These are phyloP conservation scores for Melopsittacus undulatus DNA, from an alignment of 2,797 vertebrate genomes.

Conservation along the genomic window DNA sequence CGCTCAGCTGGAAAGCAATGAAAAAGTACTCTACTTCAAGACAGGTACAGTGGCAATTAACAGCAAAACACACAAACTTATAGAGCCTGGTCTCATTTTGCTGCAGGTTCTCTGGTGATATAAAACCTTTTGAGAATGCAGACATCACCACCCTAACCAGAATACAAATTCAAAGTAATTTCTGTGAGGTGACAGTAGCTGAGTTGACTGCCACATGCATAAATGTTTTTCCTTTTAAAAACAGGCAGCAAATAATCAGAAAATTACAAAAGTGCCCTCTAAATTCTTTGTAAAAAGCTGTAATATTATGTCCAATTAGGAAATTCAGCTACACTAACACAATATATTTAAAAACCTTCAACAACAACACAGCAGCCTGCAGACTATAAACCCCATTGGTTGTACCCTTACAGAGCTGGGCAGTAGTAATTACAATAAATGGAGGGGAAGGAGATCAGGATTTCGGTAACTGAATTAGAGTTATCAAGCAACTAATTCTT, in stretches of 20 bases:
- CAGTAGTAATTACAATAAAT: neutral
- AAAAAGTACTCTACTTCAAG: neutral
- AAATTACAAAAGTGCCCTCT: neutral
- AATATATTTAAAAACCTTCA: neutral
- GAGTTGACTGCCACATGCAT: neutral
- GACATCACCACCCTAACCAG: neutral
- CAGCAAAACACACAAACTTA: neutral
- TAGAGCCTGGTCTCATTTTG: neutral
- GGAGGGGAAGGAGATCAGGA: neutral
- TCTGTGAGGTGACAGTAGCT: neutral
- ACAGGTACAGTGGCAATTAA: slow-evolving; percentile 46
- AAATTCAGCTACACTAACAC: neutral
- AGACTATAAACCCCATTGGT: neutral
- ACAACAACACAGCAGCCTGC: neutral
- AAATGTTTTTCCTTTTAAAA: neutral
- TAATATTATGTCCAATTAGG: neutral
- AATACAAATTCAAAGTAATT: neutral
- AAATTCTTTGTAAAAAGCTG: neutral
- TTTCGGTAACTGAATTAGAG: neutral
- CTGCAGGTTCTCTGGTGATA: slow-evolving; percentile 17
- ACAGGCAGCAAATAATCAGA: neutral
- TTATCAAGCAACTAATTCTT: slow-evolving; percentile 31
- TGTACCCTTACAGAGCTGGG: neutral
- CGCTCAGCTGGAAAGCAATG: neutral
- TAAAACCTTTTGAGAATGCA: neutral